phyloP scores from a whole-genome alignment of 1,140 invertebrate species.

The Lordiphosa mommai region DNA sequence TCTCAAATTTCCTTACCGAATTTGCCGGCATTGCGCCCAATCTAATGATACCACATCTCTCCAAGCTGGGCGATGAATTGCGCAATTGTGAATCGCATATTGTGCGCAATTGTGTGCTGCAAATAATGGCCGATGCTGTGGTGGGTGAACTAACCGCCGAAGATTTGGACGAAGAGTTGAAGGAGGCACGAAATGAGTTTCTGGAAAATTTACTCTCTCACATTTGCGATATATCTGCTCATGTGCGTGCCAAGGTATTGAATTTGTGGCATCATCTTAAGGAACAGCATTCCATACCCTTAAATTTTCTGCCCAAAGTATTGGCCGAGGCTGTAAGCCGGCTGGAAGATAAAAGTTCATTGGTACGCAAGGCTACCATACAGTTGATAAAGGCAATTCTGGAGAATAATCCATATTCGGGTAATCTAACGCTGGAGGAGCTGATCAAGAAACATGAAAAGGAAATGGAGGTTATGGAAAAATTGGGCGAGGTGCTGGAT shows the following conservation, averaged over 20 bases:
- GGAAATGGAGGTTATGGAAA: slow-evolving; percentile 82
- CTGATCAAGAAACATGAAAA: slow-evolving; percentile 82
- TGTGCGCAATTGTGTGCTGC: slow-evolving; percentile 89
- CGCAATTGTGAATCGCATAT: slow-evolving; percentile 84
- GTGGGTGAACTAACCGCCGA: slow-evolving; percentile 86
- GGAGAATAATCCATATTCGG: slow-evolving; percentile 88
- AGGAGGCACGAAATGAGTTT: slow-evolving; percentile 85
- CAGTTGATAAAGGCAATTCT: slow-evolving; percentile 87
- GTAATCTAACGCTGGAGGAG: slow-evolving; percentile 82
- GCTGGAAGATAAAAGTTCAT: slow-evolving; percentile 87
- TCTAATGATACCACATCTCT: slow-evolving; percentile 69
- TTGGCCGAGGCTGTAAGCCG: slow-evolving; percentile 84
- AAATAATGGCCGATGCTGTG: slow-evolving; percentile 88
- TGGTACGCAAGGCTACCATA: slow-evolving; percentile 89
- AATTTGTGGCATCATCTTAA: slow-evolving; percentile 88
- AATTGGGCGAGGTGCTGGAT: slow-evolving; percentile 81
- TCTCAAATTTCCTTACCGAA: slow-evolving; percentile 69
- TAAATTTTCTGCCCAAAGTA: slow-evolving; percentile 84
- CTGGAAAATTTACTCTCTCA: slow-evolving; percentile 89
- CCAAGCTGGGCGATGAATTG: slow-evolving; percentile 63
- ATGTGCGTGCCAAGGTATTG: slow-evolving; percentile 89
- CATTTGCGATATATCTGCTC: slow-evolving; percentile 89
- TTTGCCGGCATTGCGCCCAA: slow-evolving; percentile 53
- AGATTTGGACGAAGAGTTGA: slow-evolving; percentile 84
- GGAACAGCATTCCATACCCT: slow-evolving; percentile 86